These are phyloP conservation scores for Salvelinus alpinus DNA, from an alignment of 2,113 vertebrate genomes.

Conservation along the genomic window DNA sequence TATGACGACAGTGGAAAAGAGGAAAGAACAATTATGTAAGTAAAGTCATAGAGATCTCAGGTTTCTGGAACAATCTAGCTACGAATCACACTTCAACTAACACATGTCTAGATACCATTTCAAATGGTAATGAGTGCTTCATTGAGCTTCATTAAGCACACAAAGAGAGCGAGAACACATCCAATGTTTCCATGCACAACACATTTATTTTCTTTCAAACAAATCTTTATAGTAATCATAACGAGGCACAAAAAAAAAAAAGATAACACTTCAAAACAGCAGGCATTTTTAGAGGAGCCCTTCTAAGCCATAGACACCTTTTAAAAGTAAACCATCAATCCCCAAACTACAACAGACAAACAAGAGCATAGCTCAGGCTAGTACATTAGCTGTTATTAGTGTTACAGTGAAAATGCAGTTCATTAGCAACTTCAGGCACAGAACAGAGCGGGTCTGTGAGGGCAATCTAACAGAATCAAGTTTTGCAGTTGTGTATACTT, in stretches of 20 bases:
- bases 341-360: background rate
- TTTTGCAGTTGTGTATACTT: conserved; percentile 18
- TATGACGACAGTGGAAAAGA: background rate
- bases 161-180: background rate
- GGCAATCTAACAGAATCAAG: conserved; percentile 6
- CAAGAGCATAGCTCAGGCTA: background rate
- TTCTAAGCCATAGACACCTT: conserved; percentile 2
- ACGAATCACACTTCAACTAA: background rate
- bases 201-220: background rate
- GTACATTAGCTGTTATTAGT: background rate
- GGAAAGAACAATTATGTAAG: background rate
- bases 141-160: background rate
- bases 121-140: background rate
- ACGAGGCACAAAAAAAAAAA: background rate
- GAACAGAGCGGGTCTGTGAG: conserved; percentile 16
- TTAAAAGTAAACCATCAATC: background rate
- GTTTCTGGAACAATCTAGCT: background rate
- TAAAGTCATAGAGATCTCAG: background rate
- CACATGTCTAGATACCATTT: background rate
- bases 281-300: background rate
- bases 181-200: background rate
- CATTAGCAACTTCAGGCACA: conserved; percentile 11
- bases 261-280: background rate
- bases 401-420: conserved; percentile 5
- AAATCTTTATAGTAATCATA: background rate